Percentiles rank a stretch among this genome's conserved stretches.
These are phyloP conservation scores for Micronycteris hirsuta DNA, from an alignment of 2,113 vertebrate genomes.

Conservation along the genomic window DNA sequence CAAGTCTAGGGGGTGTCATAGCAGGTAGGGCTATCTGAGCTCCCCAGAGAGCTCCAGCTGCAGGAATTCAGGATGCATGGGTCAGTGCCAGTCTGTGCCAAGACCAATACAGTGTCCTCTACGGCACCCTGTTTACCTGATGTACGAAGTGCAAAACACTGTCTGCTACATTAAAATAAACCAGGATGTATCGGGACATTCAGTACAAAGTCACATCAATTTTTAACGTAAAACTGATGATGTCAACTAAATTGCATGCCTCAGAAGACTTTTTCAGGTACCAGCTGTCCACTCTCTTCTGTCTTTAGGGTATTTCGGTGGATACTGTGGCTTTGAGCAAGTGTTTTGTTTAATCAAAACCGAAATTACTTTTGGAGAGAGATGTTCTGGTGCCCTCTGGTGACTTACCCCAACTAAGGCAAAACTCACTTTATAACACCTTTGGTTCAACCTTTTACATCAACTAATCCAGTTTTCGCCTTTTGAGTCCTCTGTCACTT, in stretches of 20 bases:
- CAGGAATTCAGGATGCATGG: background rate
- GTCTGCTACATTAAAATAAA: background rate
- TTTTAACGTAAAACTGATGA: background rate
- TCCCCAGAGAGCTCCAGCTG: too few species aligned
- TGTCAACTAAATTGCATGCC: background rate
- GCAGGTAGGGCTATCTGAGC: background rate
- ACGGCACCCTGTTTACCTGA: background rate
- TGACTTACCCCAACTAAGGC: background rate
- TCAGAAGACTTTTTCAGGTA: background rate
- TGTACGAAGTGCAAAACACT: background rate
- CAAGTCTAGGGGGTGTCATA: background rate
- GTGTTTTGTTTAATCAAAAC: background rate
- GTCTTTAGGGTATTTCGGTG: background rate
- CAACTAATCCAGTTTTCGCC: background rate
- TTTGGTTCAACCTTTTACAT: background rate
- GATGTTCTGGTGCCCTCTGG: constrained; percentile 43
- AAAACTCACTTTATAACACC: background rate
- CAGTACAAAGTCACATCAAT: background rate
- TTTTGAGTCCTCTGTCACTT: background rate
- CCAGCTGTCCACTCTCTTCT: background rate
- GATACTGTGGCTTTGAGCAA: background rate
- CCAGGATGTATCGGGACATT: background rate
- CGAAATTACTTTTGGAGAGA: background rate
- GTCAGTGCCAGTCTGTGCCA: background rate
- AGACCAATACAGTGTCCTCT: fast-evolving